A percentile compares a stretch with the other conserved stretches of the same genome.
These are phyloP conservation scores for Gymnopithys bicolor DNA, from an alignment of 2,797 vertebrate genomes.

Conservation along the genomic window DNA sequence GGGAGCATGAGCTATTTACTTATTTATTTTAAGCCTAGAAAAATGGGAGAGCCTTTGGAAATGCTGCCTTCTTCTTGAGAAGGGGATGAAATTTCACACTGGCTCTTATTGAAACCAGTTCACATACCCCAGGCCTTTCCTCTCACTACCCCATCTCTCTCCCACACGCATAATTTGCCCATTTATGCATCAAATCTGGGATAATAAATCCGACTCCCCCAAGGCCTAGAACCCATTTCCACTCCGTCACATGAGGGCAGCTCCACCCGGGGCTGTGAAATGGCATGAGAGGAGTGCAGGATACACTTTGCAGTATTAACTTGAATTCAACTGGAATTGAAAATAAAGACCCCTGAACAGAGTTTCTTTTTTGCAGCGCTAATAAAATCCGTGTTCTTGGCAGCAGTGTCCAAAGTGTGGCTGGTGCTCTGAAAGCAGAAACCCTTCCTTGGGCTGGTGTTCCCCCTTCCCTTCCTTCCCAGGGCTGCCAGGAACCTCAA, in stretches of 20 bases:
- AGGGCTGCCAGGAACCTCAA: constrained; percentile 43
- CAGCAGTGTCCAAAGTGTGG: not conserved
- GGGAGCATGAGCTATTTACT: not conserved
- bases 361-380: not conserved
- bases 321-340: constrained; percentile 40
- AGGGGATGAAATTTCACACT: constrained; percentile 32
- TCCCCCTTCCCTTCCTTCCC: not conserved
- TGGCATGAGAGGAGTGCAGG: not conserved
- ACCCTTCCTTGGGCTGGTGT: not conserved
- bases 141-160: not conserved
- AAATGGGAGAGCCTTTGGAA: not conserved
- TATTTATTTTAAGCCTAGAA: constrained; percentile 2
- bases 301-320: not conserved
- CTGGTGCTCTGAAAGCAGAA: constrained; percentile 28
- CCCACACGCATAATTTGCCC: not conserved
- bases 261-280: not conserved
- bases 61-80: not conserved
- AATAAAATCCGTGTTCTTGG: constrained; percentile 63
- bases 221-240: not conserved
- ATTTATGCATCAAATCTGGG: not conserved
- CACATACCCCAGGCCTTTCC: not conserved
- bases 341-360: constrained; percentile 8
- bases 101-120: not conserved
- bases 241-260: not conserved
- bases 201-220: not conserved